Percentiles rank a stretch among this genome's conserved stretches.
Conservation (phyloP, 2,888 invertebrate genomes). For the Apocheima hispidaria region DNA sequence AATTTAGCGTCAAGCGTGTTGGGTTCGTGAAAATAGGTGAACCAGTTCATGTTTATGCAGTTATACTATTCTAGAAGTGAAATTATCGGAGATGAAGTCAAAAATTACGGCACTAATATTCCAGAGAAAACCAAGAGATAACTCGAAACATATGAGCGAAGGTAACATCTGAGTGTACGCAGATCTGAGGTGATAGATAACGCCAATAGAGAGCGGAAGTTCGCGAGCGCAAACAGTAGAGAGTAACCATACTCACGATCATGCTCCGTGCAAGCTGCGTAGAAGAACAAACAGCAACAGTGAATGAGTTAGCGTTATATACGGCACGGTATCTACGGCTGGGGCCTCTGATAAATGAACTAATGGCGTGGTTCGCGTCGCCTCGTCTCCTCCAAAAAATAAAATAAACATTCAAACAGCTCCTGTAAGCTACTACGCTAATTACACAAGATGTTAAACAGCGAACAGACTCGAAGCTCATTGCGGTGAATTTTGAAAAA, state of each 20-base stretch:
- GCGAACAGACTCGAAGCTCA: background rate
- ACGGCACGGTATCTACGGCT: slow-evolving; percentile 53
- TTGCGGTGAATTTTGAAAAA: slow-evolving; percentile 15
- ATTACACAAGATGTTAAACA: slow-evolving; percentile 15
- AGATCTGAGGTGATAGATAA: slow-evolving; percentile 33
- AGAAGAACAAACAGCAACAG: slow-evolving; percentile 88
- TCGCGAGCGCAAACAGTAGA: slow-evolving; percentile 56
- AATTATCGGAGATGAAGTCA: slow-evolving; percentile 82
- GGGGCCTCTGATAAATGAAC: slow-evolving; percentile 65
- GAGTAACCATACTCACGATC: slow-evolving; percentile 91
- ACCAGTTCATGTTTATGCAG: slow-evolving; percentile 43
- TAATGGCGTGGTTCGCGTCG: slow-evolving; percentile 53
- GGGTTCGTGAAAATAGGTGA: slow-evolving; percentile 57
- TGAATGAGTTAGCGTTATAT: slow-evolving; percentile 84
- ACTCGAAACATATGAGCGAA: background rate
- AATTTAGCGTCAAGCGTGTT: slow-evolving; percentile 64
- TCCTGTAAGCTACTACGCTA: slow-evolving; percentile 27
- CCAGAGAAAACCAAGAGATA: background rate
- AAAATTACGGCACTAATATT: slow-evolving; percentile 7
- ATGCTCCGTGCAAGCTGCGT: slow-evolving; percentile 95
- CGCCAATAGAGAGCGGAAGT: slow-evolving; percentile 45
- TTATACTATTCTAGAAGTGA: slow-evolving; percentile 58
- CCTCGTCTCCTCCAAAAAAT: slow-evolving; percentile 44
- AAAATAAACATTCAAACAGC: slow-evolving; percentile 47
- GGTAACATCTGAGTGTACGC: slow-evolving; percentile 41